A percentile compares a stretch with the other conserved stretches of the same genome.
Conservation (phyloP, 2,797 vertebrate species). For the Steatocranus sp. region DNA sequence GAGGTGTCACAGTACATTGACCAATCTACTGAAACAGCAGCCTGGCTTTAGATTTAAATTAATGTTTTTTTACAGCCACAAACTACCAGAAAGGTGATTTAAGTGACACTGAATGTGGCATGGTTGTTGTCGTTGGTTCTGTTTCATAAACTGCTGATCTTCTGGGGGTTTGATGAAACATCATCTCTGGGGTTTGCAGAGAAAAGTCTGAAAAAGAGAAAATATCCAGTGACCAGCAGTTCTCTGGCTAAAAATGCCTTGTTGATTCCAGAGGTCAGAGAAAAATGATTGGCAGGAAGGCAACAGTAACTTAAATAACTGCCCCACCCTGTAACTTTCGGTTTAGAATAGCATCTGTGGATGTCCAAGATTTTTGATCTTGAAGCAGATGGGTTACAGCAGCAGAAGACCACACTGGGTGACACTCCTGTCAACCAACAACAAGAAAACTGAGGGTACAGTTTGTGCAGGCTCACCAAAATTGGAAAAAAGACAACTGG, state of each 20-base stretch:
- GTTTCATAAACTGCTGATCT: background rate
- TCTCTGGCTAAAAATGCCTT: background rate
- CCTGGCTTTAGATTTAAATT: background rate
- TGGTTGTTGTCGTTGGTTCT: background rate
- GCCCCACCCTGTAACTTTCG: rapidly evolving
- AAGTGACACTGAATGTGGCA: background rate
- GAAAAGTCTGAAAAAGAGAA: background rate
- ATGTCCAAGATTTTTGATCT: background rate
- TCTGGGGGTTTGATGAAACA: background rate
- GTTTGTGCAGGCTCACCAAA: background rate
- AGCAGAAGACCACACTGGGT: background rate
- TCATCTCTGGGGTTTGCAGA: background rate
- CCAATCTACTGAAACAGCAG: background rate
- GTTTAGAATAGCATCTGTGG: background rate
- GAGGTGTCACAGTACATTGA: conserved; percentile 13
- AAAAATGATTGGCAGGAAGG: background rate
- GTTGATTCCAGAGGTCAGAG: background rate
- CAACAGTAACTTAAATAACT: background rate
- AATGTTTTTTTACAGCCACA: background rate
- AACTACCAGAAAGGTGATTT: background rate
- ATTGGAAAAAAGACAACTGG: background rate
- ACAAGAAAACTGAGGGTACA: background rate
- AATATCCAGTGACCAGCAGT: background rate
- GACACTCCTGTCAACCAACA: background rate
- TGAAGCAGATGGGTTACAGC: background rate